These are phyloP conservation scores for Triplophysa rosa DNA, from an alignment of 2,113 vertebrate species.

Conservation along the genomic window DNA sequence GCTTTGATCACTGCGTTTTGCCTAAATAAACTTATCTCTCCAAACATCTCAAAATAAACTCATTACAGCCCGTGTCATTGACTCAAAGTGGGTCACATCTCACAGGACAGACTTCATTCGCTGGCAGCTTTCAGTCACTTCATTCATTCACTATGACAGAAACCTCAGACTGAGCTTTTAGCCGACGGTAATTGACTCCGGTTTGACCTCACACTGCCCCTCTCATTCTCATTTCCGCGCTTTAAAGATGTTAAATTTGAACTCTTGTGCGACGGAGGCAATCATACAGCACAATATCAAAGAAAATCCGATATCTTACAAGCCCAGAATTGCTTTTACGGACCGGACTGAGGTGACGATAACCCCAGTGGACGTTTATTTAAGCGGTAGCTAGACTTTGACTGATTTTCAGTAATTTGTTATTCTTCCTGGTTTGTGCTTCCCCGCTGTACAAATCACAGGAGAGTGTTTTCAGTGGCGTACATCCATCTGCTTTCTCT, in stretches of 20 bases:
- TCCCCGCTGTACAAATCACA: slow-evolving; percentile 45
- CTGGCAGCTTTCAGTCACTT: not conserved
- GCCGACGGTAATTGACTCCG: not conserved
- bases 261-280: not conserved
- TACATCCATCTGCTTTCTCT: slow-evolving; percentile 60
- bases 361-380: slow-evolving; percentile 48
- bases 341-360: slow-evolving; percentile 20
- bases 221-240: not conserved
- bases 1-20: not conserved
- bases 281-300: slow-evolving; percentile 1
- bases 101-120: not conserved
- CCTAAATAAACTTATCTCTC: not conserved
- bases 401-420: slow-evolving; percentile 57
- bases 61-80: not conserved
- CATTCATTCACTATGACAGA: not conserved
- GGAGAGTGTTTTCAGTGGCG: slow-evolving; percentile 59
- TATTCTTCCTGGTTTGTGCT: slow-evolving; percentile 57
- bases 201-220: not conserved
- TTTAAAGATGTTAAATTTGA: slow-evolving; percentile 1
- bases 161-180: not conserved
- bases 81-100: slow-evolving; percentile 14
- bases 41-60: not conserved
- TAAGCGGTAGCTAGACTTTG: slow-evolving; percentile 52
- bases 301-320: slow-evolving; percentile 35
- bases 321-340: not conserved